These are phyloP conservation scores for Sapajus apella DNA, from an alignment of 2,113 vertebrate genomes.

Conservation along the genomic window DNA sequence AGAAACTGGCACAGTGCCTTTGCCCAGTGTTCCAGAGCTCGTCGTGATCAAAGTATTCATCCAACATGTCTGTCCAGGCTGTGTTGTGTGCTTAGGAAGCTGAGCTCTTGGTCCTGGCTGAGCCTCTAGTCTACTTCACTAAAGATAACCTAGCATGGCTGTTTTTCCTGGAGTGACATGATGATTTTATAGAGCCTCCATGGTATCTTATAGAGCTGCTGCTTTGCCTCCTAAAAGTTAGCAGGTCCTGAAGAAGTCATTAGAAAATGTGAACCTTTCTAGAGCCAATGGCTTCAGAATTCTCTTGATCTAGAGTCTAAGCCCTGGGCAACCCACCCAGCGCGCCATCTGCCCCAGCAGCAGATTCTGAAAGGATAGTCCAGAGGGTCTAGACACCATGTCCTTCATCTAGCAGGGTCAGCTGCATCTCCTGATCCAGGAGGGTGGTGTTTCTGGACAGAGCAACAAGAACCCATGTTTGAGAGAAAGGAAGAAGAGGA, in stretches of 20 bases:
- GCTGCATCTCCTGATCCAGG: not conserved
- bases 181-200: not conserved
- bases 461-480: not conserved
- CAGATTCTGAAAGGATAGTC: not conserved
- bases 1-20: not conserved
- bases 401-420: no score
- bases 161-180: not conserved
- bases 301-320: not conserved
- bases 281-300: not conserved
- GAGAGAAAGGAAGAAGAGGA: not conserved
- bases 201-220: not conserved
- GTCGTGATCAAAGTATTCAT: not conserved
- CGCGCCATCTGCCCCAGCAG: not conserved
- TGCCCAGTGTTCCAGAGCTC: not conserved
- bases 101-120: not conserved
- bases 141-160: not conserved
- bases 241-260: not conserved
- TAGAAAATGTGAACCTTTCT: not conserved
- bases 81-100: not conserved
- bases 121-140: not conserved
- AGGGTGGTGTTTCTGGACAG: not conserved
- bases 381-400: not conserved
- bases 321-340: no score
- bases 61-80: not conserved
- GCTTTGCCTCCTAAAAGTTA: not conserved